Conservation (phyloP, 2,888 invertebrate genomes). For the Pristionchus exspectatus region DNA sequence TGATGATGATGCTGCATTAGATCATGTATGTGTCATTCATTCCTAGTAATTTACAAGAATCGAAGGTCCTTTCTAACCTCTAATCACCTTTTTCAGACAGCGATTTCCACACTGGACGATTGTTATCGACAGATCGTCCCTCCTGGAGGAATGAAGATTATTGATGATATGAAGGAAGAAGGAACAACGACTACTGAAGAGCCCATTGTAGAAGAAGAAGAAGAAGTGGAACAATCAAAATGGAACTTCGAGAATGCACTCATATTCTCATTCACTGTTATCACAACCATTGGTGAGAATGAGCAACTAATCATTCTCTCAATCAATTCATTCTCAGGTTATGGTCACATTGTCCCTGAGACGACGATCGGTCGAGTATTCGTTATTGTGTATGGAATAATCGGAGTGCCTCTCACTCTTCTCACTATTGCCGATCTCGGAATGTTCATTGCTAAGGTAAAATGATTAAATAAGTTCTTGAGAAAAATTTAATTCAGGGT, state of each 20-base stretch:
- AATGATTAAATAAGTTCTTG: background rate
- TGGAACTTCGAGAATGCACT: conserved; percentile 75
- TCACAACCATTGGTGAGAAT: conserved; percentile 75
- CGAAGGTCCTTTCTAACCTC: background rate
- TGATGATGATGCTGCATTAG: conserved; percentile 37
- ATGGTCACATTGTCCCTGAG: conserved; percentile 76
- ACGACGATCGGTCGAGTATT: conserved; percentile 73
- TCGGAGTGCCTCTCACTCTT: conserved; percentile 76
- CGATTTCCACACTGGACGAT: conserved; percentile 42
- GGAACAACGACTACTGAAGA: background rate
- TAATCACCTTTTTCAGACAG: background rate
- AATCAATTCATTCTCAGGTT: conserved; percentile 61
- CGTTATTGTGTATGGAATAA: conserved; percentile 73
- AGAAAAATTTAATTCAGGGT: background rate
- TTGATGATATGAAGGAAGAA: background rate
- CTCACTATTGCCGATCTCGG: conserved; percentile 76
- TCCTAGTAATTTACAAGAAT: background rate
- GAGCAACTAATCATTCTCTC: background rate
- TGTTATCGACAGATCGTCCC: conserved; percentile 28
- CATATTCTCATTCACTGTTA: conserved; percentile 76
- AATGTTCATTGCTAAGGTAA: conserved; percentile 70
- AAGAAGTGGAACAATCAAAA: conserved; percentile 58
- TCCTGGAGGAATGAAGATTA: conserved; percentile 24
- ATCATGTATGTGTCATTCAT: background rate
- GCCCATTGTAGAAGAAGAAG: background rate